Evolutionary conservation across 2,797 vertebrate species (phyloP).

Genomic region (Lutjanus argentimaculatus): DNA sequence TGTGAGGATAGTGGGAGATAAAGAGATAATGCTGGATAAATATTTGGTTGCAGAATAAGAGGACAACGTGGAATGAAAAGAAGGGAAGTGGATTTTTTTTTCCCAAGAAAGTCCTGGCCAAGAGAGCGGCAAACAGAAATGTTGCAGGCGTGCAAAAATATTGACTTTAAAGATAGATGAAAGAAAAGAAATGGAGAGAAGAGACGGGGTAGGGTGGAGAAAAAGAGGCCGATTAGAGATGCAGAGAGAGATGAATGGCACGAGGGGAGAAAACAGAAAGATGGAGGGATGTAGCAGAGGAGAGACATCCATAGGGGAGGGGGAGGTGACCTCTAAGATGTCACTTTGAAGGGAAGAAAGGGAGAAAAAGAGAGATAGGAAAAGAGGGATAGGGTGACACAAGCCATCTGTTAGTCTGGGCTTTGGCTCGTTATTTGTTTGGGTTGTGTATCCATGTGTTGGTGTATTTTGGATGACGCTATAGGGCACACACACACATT

Average conservation of each 20-base stretch:
- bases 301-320: slow-evolving; percentile 39
- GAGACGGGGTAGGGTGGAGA: neutral
- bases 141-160: neutral
- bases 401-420: slow-evolving; percentile 80
- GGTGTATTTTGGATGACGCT: slow-evolving; percentile 64
- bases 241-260: slow-evolving; percentile 34
- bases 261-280: neutral
- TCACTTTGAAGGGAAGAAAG: slow-evolving; percentile 63
- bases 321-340: slow-evolving; percentile 75
- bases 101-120: neutral
- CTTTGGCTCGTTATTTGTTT: slow-evolving; percentile 69
- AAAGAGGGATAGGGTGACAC: slow-evolving; percentile 67
- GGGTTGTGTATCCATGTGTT: slow-evolving; percentile 62
- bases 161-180: slow-evolving; percentile 11
- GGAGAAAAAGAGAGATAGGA: slow-evolving; percentile 61
- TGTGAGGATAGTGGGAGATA: neutral
- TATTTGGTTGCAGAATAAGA: slow-evolving; percentile 18
- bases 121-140: slow-evolving; percentile 15
- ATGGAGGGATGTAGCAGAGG: slow-evolving; percentile 45
- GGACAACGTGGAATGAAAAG: neutral
- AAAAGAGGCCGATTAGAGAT: slow-evolving; percentile 16
- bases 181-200: slow-evolving; percentile 13
- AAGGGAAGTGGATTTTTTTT: neutral
- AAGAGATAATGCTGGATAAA: slow-evolving; percentile 8
- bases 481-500: slow-evolving; percentile 26